Percentiles rank a stretch among this genome's conserved stretches.
Evolutionary conservation across 1,140 invertebrate species (phyloP).

Genomic region (Lepidurus apus): DNA sequence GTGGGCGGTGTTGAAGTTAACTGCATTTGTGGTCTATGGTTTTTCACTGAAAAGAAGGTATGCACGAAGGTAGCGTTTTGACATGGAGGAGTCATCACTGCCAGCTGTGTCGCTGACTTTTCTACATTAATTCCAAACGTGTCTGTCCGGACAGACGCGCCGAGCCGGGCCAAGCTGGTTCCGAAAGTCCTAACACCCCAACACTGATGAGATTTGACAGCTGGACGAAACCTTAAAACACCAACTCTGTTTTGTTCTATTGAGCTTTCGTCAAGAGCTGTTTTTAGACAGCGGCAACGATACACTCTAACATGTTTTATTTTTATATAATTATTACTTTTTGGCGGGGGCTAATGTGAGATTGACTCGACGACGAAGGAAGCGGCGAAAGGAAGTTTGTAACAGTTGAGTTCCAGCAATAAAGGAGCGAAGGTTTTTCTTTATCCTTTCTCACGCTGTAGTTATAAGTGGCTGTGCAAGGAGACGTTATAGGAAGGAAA

Average conservation of each 20-base stretch:
- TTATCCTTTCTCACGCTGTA: neutral
- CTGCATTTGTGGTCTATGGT: neutral
- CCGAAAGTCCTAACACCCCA: neutral
- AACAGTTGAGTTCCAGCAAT: neutral
- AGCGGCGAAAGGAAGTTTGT: neutral
- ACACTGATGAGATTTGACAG: slow-evolving; percentile 1
- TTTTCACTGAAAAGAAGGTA: neutral
- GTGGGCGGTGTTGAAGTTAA: neutral
- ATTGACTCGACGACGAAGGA: neutral
- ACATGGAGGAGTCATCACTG: neutral
- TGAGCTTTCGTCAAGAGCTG: neutral
- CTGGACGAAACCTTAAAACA: neutral
- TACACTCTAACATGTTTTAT: neutral
- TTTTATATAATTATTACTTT: too few relatives aligned
- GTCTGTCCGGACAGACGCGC: neutral
- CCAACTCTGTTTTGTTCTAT: neutral
- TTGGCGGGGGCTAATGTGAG: neutral
- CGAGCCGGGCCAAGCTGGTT: neutral
- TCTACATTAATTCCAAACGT: slow-evolving; percentile 8
- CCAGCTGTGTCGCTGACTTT: neutral
- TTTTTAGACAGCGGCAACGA: neutral
- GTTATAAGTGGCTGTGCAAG: neutral
- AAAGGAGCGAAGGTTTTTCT: neutral
- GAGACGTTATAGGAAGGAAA: neutral
- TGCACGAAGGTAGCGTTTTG: neutral